Evolutionary conservation across 2,888 invertebrate genomes (phyloP).

Genomic region (Rhyacophila evoluta): DNA sequence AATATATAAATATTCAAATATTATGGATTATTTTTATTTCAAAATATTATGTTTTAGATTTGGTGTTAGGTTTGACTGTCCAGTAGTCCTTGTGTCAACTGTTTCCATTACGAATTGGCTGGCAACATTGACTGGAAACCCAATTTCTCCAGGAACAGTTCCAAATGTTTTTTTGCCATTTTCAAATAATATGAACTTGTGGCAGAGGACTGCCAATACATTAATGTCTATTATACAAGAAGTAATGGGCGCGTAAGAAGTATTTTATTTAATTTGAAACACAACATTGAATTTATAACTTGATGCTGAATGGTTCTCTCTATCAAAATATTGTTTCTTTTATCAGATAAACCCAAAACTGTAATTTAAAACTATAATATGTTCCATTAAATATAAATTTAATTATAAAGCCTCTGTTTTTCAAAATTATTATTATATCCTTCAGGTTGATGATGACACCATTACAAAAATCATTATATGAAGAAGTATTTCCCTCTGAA

Average conservation of each 20-base stretch:
- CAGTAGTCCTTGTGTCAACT: constrained; percentile 45
- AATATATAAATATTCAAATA: no score
- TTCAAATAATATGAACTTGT: constrained; percentile 38
- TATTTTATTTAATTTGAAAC: no score
- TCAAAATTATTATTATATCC: no score
- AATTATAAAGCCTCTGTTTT: no score
- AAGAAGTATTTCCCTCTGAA: constrained; percentile 37
- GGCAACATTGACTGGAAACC: constrained; percentile 45
- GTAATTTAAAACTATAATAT: no score
- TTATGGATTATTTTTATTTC: no score
- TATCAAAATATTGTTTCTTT: no score
- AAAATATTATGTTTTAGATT: constrained; percentile 40
- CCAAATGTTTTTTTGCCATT: constrained; percentile 45
- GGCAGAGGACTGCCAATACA: constrained; percentile 40
- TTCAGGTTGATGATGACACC: constrained; percentile 28
- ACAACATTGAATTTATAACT: background rate
- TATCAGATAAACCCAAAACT: no score
- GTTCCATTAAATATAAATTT: no score
- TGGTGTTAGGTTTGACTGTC: constrained; percentile 49
- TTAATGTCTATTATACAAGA: constrained; percentile 33
- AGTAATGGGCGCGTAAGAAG: background rate
- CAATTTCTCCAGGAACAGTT: constrained; percentile 40
- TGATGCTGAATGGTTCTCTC: no score
- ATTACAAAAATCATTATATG: constrained; percentile 20
- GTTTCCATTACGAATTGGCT: constrained; percentile 45